A percentile compares a stretch with the other conserved stretches of the same genome.
Evolutionary conservation across 2,888 invertebrate genomes (phyloP).

Genomic region (Callimorpha dominula): DNA sequence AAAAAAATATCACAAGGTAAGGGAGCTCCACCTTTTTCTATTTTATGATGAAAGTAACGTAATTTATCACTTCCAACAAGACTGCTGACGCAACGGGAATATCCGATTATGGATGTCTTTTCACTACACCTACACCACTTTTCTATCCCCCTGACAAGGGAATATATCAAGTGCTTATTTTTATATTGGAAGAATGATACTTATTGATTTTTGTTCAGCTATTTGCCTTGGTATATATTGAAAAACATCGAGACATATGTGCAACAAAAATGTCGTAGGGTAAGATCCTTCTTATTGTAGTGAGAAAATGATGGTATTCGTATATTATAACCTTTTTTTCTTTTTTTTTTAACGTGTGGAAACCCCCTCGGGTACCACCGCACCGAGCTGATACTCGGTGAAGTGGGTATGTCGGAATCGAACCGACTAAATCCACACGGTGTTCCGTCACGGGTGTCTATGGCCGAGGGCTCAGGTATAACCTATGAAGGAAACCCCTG

Average conservation of each 20-base stretch:
- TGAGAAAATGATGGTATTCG: too few species aligned
- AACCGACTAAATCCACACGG: too few species aligned
- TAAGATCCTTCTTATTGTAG: too few species aligned
- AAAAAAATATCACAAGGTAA: not conserved
- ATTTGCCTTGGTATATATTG: not conserved
- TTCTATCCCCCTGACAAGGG: not conserved
- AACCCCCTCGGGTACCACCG: too few species aligned
- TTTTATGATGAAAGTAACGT: not conserved
- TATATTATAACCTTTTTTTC: too few species aligned
- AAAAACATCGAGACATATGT: not conserved
- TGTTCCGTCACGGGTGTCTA: too few species aligned
- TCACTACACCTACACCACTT: not conserved
- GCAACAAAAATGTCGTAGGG: not conserved
- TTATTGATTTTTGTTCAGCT: not conserved
- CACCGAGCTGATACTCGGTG: too few species aligned
- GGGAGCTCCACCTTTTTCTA: not conserved
- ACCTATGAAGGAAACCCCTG: too few species aligned
- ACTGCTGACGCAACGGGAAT: conserved; percentile 4
- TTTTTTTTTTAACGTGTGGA: too few species aligned
- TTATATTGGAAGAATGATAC: not conserved
- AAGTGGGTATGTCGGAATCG: too few species aligned
- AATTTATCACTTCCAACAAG: conserved; percentile 9
- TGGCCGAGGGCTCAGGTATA: too few species aligned
- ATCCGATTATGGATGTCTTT: conserved; percentile 8
- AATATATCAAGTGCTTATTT: not conserved